Evolutionary conservation across 2,113 vertebrate species (phyloP).

Genomic region (Herpetotheres cachinnans): DNA sequence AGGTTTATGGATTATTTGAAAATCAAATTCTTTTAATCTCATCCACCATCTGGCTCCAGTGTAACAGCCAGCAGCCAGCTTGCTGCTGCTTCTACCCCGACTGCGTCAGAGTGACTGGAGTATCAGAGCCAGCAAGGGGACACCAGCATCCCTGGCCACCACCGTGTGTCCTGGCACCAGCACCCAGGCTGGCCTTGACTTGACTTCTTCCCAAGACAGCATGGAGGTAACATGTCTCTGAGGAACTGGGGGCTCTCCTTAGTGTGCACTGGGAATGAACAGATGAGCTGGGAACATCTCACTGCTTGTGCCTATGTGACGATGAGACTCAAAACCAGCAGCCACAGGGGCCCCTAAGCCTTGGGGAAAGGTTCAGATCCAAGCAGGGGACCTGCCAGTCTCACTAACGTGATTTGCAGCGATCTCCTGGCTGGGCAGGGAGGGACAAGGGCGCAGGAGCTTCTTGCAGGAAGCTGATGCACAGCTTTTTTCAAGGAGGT

Average conservation of each 20-base stretch:
- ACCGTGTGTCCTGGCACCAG: neutral
- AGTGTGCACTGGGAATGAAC: neutral
- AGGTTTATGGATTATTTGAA: constrained; percentile 76
- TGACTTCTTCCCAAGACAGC: neutral
- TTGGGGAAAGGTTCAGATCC: neutral
- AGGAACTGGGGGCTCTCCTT: neutral
- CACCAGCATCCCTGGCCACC: neutral
- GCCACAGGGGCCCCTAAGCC: neutral
- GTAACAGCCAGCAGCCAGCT: constrained; percentile 17
- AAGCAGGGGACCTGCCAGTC: neutral
- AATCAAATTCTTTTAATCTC: constrained; percentile 74
- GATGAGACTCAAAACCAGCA: neutral
- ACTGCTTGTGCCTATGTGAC: neutral
- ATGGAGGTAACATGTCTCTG: neutral
- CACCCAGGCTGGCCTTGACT: neutral
- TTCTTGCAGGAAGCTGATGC: neutral
- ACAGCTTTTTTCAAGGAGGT: neutral
- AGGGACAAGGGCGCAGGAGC: neutral
- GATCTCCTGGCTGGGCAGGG: neutral
- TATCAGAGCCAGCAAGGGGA: neutral
- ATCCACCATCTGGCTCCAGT: constrained; percentile 68
- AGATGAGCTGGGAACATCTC: neutral
- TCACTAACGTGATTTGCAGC: neutral
- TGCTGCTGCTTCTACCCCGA: neutral
- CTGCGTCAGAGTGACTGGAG: neutral